Evolutionary conservation across 2,113 vertebrate species (phyloP), one percentile per base, ranked within the genome.

Genomic region (Catharus bicknelli): DNA sequence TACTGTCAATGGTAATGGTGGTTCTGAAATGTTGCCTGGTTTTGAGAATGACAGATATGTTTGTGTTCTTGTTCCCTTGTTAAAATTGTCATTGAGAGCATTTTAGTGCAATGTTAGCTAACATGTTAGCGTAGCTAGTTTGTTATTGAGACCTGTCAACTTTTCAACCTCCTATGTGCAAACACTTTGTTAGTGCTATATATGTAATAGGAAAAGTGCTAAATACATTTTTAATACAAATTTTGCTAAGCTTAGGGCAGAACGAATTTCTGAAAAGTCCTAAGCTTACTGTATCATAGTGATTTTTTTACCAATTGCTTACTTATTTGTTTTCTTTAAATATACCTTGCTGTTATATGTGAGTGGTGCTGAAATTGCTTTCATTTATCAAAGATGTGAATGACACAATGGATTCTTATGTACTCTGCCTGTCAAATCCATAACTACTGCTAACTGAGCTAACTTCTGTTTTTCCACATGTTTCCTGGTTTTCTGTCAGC

Each of bases 401-500:
- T 77, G 88, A 55, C 84, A 86, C 89, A 94, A 72, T 90, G 66
- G 79, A 55, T 93, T 47, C 76, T 94, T 96, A 32, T 70, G 11
- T 95, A 69, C 50, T 95, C 74, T 86, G 84, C 82, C 90, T 96
- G 93, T 89, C 84, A 75, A 95, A 88, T 82, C 89, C 30, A 59
- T 66, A 87, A 94, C 79, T 21, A 22, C 86, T 78, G 53, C 45
- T 76, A 70, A 75, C 75, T 93, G 91, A 92, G 66, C 73, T 90
- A 77, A 93, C 83, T 91, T 95, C 85, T 97, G 74, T 95, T 97
- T 95, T 96, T 85, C 94, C 96, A 51, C 95, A 43, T 85, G 83
- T 96, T 97, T 97, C 91, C 96, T 94, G 88, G 38, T 82, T 90
- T 92, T 95, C 86, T 93, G 54, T 97, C 93, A 96, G 84, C 79